Percentiles rank a stretch among this genome's conserved stretches.
These are phyloP conservation scores for Limnephilus auricula DNA, from an alignment of 2,888 invertebrate species.

Conservation along the genomic window DNA sequence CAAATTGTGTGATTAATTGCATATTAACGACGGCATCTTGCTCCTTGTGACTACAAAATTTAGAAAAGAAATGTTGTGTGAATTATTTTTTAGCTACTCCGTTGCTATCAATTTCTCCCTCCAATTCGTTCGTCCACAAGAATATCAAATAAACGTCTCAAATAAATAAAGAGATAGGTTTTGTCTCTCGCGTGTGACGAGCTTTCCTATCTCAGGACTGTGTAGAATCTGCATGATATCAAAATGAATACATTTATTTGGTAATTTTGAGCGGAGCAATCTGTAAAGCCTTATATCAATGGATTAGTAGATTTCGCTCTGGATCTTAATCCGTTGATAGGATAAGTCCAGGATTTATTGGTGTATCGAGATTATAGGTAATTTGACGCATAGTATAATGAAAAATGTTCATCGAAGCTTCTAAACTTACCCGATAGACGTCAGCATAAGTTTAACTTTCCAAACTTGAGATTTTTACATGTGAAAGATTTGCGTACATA, in stretches of 20 bases:
- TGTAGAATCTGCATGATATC: not conserved
- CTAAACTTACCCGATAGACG: not conserved
- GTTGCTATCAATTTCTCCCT: too few species aligned
- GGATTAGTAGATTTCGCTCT: not conserved
- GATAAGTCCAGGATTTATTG: not conserved
- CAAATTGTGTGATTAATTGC: too few species aligned
- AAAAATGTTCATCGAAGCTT: not conserved
- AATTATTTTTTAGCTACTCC: too few species aligned
- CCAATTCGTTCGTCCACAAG: not conserved
- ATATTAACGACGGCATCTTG: too few species aligned
- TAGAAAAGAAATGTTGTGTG: too few species aligned
- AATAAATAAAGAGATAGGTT: too few species aligned
- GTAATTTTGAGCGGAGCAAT: not conserved
- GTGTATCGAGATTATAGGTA: not conserved
- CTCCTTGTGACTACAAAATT: not conserved
- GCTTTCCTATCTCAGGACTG: not conserved
- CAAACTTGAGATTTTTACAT: too few species aligned
- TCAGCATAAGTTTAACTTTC: not conserved
- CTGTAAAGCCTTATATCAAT: not conserved
- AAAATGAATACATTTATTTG: not conserved
- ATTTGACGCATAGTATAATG: too few species aligned
- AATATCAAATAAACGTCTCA: not conserved
- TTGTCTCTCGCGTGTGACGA: too few species aligned
- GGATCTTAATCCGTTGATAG: slow-evolving; percentile 9
- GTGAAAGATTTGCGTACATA: too few species aligned